Conservation (phyloP, 2,113 vertebrate genomes). For the Antidorcas marsupialis region DNA sequence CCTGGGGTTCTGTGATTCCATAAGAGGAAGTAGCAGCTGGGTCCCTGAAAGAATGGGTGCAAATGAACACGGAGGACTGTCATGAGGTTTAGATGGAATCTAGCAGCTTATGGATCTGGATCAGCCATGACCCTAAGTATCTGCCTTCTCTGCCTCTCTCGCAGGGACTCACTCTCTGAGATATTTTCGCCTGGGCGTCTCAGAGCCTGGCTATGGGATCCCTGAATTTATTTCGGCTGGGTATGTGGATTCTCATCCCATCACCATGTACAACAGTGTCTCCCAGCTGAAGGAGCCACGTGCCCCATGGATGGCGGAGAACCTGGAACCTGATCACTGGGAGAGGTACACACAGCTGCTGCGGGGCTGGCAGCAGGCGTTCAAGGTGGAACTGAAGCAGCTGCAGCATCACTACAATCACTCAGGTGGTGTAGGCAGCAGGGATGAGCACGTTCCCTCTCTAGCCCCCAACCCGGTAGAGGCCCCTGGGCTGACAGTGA, state of each 20-base stretch:
- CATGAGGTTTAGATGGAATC: neutral
- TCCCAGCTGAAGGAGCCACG: neutral
- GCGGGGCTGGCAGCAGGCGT: slow-evolving; percentile 35
- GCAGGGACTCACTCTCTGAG: slow-evolving; percentile 53
- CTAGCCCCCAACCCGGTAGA: neutral
- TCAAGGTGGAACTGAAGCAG: neutral
- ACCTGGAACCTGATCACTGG: neutral
- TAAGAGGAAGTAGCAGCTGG: neutral
- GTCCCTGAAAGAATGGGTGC: accelerated
- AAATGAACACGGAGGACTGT: accelerated
- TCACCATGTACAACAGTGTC: slow-evolving; percentile 46
- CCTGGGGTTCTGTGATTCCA: neutral
- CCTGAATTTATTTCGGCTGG: slow-evolving; percentile 54
- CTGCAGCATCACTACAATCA: slow-evolving; percentile 29
- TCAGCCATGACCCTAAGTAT: neutral
- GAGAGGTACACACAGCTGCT: slow-evolving; percentile 51
- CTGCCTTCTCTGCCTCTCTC: neutral
- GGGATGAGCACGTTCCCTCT: accelerated
- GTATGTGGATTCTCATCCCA: slow-evolving; percentile 36
- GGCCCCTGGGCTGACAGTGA: neutral
- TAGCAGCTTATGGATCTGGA: neutral
- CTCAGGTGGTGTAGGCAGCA: neutral
- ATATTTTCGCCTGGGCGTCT: slow-evolving; percentile 32
- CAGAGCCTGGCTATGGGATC: neutral
- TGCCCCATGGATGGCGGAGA: neutral